Evolutionary conservation across 2,113 vertebrate genomes (phyloP).

Genomic region (Fulica atra): DNA sequence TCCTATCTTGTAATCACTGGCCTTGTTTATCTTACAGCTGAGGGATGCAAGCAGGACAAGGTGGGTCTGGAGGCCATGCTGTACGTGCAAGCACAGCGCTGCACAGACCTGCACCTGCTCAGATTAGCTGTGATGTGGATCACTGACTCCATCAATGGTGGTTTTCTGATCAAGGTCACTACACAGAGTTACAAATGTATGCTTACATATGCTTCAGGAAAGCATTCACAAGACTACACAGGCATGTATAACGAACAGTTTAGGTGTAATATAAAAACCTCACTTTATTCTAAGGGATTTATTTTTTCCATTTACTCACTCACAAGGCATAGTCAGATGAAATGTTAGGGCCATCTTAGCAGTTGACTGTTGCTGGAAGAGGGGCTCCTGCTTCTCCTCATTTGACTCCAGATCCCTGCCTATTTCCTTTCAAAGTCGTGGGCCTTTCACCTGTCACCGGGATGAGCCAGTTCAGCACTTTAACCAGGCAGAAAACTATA

Average conservation of each 20-base stretch:
- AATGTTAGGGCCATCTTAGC: not conserved
- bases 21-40: rapidly evolving
- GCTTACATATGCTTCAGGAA: not conserved
- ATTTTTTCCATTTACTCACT: not conserved
- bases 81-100: not conserved
- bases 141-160: no score
- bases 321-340: not conserved
- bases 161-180: not conserved
- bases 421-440: not conserved
- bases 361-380: not conserved
- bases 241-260: not conserved
- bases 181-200: not conserved
- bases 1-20: not conserved
- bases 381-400: not conserved
- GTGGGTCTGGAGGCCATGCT: not conserved
- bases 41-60: not conserved
- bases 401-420: not conserved
- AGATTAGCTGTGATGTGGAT: not conserved
- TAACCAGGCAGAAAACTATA: not conserved
- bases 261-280: not conserved
- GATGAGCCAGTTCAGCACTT: not conserved
- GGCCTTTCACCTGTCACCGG: not conserved
- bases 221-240: not conserved
- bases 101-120: rapidly evolving
- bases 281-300: not conserved